Conservation (phyloP, 2,888 invertebrate genomes). For the Caenorhabditis sp. region DNA sequence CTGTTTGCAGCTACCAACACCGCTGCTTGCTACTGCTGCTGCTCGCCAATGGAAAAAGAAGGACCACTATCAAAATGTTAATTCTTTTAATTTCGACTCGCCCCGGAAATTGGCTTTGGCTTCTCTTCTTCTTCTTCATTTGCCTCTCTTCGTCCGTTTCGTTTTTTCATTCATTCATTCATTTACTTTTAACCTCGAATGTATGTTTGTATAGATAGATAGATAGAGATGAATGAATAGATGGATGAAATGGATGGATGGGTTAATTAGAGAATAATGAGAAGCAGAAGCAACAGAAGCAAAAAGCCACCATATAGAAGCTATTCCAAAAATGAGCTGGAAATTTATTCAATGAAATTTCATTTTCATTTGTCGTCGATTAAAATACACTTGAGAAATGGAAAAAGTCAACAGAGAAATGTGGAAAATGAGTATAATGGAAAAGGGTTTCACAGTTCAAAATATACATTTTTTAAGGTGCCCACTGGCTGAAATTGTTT, state of each 20-base stretch:
- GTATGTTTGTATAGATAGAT: slow-evolving; percentile 4
- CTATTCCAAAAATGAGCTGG: too few species aligned
- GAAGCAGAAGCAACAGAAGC: not conserved
- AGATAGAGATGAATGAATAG: not conserved
- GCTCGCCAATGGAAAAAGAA: too few species aligned
- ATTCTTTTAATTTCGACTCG: slow-evolving; percentile 16
- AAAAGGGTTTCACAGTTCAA: not conserved
- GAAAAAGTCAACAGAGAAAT: not conserved
- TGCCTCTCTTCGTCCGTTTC: slow-evolving; percentile 31
- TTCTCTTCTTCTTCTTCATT: slow-evolving; percentile 23
- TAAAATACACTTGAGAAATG: not conserved
- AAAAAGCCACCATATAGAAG: not conserved
- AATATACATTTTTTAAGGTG: not conserved
- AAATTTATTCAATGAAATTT: too few species aligned
- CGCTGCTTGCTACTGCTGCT: not conserved
- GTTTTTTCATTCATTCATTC: slow-evolving; percentile 18
- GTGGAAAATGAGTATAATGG: not conserved
- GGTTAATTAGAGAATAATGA: not conserved
- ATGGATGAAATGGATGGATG: not conserved
- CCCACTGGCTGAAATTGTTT: too few species aligned
- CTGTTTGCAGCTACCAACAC: not conserved
- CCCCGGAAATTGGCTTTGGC: slow-evolving; percentile 9
- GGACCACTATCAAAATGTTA: slow-evolving; percentile 44
- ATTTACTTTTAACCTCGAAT: slow-evolving; percentile 33
- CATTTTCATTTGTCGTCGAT: too few species aligned